phyloP scores from a whole-genome alignment of 2,888 invertebrate species.

The Acanthococcus lagerstroemiae region DNA sequence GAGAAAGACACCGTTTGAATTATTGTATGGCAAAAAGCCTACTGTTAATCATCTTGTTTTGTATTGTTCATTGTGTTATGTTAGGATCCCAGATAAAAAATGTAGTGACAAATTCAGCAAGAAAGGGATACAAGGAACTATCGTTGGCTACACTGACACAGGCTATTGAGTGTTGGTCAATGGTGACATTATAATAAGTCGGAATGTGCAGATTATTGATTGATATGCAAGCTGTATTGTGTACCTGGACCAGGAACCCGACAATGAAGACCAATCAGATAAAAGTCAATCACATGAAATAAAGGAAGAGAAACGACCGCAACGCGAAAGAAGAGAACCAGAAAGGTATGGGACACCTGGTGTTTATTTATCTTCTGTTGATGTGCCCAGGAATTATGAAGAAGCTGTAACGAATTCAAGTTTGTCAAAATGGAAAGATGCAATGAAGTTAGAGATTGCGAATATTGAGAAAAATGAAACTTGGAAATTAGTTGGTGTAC shows the following conservation, averaged over 20 bases:
- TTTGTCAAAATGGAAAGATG: constrained; percentile 31
- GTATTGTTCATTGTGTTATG: not conserved
- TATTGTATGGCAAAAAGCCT: not conserved
- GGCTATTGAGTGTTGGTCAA: constrained; percentile 38
- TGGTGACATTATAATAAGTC: constrained; percentile 36
- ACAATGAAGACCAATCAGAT: constrained; percentile 27
- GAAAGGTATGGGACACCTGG: constrained; percentile 24
- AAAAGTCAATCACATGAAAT: constrained; percentile 19
- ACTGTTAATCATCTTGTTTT: not conserved
- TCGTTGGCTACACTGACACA: constrained; percentile 38
- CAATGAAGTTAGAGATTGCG: constrained; percentile 36
- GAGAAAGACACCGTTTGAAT: not conserved
- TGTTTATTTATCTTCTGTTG: constrained; percentile 37
- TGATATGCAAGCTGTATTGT: constrained; percentile 35
- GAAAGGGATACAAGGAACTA: constrained; percentile 35
- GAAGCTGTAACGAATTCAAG: constrained; percentile 38
- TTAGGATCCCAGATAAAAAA: not conserved
- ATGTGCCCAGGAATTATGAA: constrained; percentile 37
- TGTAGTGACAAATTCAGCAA: constrained; percentile 18
- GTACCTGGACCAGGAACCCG: constrained; percentile 31
- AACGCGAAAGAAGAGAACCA: not conserved
- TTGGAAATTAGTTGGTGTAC: constrained; percentile 36
- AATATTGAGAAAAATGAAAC: constrained; percentile 39
- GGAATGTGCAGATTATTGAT: constrained; percentile 38
- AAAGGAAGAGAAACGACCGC: not conserved